Base-by-base conservation (phyloP, 2,888 invertebrate genomes). In the Lacanobia wlatinum region DNA sequence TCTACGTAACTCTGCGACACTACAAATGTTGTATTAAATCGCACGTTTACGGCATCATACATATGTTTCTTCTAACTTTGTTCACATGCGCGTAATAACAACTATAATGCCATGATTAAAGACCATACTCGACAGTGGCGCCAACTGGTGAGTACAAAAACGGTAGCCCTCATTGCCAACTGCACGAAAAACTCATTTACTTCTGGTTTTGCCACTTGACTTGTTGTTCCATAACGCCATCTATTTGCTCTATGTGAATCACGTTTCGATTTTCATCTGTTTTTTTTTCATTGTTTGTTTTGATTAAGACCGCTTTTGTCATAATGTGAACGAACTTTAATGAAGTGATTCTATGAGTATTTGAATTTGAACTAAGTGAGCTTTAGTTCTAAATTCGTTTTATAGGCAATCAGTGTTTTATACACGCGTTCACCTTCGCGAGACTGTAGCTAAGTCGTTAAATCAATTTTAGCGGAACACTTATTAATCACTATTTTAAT, bases 401-500 rank as follows among this genome's bases (percentile, higher is more conserved):
- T 28, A 48, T n/a, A 21, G 2, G 40, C n/a, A 23, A 48, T 53
- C 40, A 21, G 28, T 40, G 9, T 75, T 75, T 75, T 21, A 63
- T 12, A 23, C n/a, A 52, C 48, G 43, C 28, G 40, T 43, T 75
- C 9, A 12, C 55, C 59, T 61, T 50, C 53, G 46, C 18, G 2
- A 75, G 65, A 65, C 55, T 48, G 9, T 46, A 52, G 12, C 46
- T 40, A 55, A 69, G n/a, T 23, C 63, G 23, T 56, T 23, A 82
- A 82, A 78, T 64, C 46, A 70, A 64, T 78, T 61, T n/a, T 12
- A 1, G 60, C 46, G 28, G 46, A 52, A 61, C 59, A 28, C 52
- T 60, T 77, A 82, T 46, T 63, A 82, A 78, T 70, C 43, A 78
- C 16, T 48, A 8, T 21, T 34, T 52, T 53, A 70, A 61, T 70